A percentile compares a stretch with the other conserved stretches of the same genome.
These are phyloP conservation scores for Scrobipalpa atriplicella DNA, from an alignment of 2,888 invertebrate genomes.

Conservation along the genomic window DNA sequence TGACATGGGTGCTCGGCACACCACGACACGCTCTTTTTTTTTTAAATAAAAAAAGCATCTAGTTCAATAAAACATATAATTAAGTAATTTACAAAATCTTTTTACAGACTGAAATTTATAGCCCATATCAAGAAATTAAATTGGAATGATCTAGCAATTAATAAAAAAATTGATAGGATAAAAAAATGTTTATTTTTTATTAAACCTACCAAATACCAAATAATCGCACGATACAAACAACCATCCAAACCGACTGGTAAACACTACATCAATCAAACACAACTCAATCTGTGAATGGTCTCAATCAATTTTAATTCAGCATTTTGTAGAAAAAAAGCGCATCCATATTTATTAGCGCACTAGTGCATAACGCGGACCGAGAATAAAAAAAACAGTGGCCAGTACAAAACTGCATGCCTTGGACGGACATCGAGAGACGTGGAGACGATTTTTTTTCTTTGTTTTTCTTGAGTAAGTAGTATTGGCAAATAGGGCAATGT, in stretches of 20 bases:
- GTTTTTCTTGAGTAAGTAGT: constrained; percentile 37
- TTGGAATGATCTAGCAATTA: too few relatives aligned
- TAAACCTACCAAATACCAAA: too few relatives aligned
- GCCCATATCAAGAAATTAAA: too few relatives aligned
- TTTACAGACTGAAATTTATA: too few relatives aligned
- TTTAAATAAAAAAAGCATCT: too few relatives aligned
- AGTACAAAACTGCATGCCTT: constrained; percentile 63
- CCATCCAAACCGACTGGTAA: background rate
- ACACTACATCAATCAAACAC: constrained; percentile 58
- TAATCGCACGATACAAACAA: background rate
- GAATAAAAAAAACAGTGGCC: constrained; percentile 71
- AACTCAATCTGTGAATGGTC: constrained; percentile 68
- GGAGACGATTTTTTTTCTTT: constrained; percentile 56
- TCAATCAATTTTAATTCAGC: constrained; percentile 54
- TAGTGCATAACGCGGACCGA: constrained; percentile 69
- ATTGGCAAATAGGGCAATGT: constrained; percentile 23
- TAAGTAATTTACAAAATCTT: too few relatives aligned
- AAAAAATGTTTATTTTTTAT: too few relatives aligned
- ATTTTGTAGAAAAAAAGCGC: constrained; percentile 44
- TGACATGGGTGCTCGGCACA: too few relatives aligned
- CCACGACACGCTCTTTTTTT: too few relatives aligned
- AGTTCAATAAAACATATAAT: too few relatives aligned
- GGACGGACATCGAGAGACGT: constrained; percentile 64
- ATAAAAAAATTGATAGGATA: too few relatives aligned
- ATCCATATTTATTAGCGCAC: constrained; percentile 69